phyloP scores from a whole-genome alignment of 2,888 invertebrate genomes.

The Plusia festucae region DNA sequence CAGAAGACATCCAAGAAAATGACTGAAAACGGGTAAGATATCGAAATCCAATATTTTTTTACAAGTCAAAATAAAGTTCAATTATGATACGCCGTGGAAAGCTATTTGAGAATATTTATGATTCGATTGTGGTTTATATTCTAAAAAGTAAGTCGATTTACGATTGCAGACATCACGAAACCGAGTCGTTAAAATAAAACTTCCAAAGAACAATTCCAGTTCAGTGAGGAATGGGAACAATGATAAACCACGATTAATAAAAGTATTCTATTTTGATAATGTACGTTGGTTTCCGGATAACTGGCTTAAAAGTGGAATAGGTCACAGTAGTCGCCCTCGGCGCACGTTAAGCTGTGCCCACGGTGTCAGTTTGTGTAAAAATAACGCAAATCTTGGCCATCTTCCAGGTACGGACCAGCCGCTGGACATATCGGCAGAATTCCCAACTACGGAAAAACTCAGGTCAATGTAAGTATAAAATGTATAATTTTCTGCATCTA shows the following conservation, averaged over 20 bases:
- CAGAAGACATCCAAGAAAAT: conserved; percentile 63
- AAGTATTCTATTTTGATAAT: conserved; percentile 42
- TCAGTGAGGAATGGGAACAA: conserved; percentile 38
- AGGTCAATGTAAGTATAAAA: conserved; percentile 81
- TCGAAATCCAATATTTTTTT: conserved; percentile 10
- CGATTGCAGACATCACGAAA: conserved; percentile 18
- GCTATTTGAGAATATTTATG: conserved; percentile 23
- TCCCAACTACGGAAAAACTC: conserved; percentile 85
- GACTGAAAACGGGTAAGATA: conserved; percentile 82
- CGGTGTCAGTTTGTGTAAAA: conserved; percentile 74
- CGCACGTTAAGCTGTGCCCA: conserved; percentile 57
- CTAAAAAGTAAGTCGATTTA: conserved; percentile 40
- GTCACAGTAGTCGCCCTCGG: conserved; percentile 67
- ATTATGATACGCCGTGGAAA: conserved; percentile 15
- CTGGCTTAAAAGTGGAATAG: conserved; percentile 67
- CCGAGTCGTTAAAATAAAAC: conserved; percentile 32
- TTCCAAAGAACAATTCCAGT: conserved; percentile 25
- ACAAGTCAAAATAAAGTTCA: not conserved
- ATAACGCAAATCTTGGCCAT: conserved; percentile 82
- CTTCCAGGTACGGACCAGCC: conserved; percentile 84
- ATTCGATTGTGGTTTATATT: conserved; percentile 42
- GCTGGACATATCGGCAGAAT: conserved; percentile 85
- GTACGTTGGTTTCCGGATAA: conserved; percentile 51
- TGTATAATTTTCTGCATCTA: conserved; percentile 11
- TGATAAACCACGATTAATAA: conserved; percentile 40